A percentile compares a stretch with the other conserved stretches of the same genome.
Conservation (phyloP, 2,797 vertebrate species). For the Thunnus albacares region DNA sequence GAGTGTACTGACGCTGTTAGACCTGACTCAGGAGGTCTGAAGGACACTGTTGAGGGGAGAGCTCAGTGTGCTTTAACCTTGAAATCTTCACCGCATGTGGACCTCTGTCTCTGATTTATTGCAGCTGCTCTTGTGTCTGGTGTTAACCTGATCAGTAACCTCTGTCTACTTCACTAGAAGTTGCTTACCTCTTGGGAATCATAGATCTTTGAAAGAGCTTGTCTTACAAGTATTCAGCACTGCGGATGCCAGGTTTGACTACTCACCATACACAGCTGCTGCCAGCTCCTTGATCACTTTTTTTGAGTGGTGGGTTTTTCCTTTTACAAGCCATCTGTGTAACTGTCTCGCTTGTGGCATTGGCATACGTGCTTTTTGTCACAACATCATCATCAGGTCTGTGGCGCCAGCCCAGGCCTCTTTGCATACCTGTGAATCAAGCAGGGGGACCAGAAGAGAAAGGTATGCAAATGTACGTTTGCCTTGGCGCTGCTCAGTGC, state of each 20-base stretch:
- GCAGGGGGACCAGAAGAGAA: conserved; percentile 54
- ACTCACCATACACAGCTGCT: background rate
- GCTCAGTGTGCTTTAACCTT: background rate
- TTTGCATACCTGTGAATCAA: conserved; percentile 65
- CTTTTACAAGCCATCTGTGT: conserved; percentile 36
- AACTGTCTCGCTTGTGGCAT: conserved; percentile 14
- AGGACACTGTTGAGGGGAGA: background rate
- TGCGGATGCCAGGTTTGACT: conserved; percentile 45
- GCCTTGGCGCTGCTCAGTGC: conserved; percentile 61
- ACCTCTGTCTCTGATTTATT: conserved; percentile 14
- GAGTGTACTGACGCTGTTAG: background rate
- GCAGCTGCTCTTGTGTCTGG: conserved; percentile 16
- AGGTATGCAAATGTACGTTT: conserved; percentile 69
- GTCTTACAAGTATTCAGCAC: conserved; percentile 18
- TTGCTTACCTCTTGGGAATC: conserved; percentile 14
- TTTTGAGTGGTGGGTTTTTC: conserved; percentile 8
- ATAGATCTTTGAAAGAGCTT: conserved; percentile 19
- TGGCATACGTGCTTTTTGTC: conserved; percentile 40
- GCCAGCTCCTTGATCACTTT: conserved; percentile 21
- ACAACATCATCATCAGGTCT: conserved; percentile 42
- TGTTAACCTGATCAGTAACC: conserved; percentile 33
- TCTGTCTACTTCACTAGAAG: conserved; percentile 22
- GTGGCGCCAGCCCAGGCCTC: conserved; percentile 52
- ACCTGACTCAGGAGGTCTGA: background rate
- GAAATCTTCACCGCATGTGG: background rate